Percentiles rank a stretch among this genome's conserved stretches.
phyloP scores from a whole-genome alignment of 1,140 invertebrate genomes.

The Lineus longissimus region DNA sequence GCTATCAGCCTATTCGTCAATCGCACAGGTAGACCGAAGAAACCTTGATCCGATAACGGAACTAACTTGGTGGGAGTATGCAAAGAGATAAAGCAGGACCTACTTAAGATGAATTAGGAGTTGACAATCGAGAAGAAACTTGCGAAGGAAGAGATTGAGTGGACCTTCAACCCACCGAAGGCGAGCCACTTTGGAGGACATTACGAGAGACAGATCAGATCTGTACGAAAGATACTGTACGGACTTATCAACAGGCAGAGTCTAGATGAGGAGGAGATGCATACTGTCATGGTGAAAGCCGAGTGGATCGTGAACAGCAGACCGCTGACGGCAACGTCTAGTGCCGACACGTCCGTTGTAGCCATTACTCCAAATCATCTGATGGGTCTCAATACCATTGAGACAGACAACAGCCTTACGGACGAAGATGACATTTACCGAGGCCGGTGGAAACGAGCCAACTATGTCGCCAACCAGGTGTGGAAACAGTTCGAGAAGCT shows the following conservation, averaged over 20 bases:
- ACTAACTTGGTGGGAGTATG: background rate
- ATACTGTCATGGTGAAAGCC: background rate
- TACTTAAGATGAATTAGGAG: background rate
- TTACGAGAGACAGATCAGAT: slow-evolving; percentile 7
- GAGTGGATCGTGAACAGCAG: background rate
- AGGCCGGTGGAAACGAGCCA: slow-evolving; percentile 4
- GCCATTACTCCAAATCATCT: slow-evolving; percentile 4
- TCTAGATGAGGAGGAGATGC: background rate
- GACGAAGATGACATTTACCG: background rate
- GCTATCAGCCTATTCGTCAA: slow-evolving; percentile 1
- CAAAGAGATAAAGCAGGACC: background rate
- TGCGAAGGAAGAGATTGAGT: background rate
- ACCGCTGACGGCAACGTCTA: background rate
- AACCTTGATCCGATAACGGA: background rate
- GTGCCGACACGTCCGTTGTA: background rate
- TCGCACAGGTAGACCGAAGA: background rate
- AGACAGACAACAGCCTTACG: background rate
- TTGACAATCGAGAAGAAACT: background rate
- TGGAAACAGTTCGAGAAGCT: background rate
- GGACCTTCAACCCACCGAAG: background rate
- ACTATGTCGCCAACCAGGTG: background rate
- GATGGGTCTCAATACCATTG: background rate
- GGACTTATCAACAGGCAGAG: slow-evolving; percentile 1
- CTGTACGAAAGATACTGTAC: slow-evolving; percentile 5
- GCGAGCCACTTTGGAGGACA: background rate